A percentile compares a stretch with the other conserved stretches of the same genome.
Conservation (phyloP, 2,797 vertebrate species). For the Xerus rutilus region DNA sequence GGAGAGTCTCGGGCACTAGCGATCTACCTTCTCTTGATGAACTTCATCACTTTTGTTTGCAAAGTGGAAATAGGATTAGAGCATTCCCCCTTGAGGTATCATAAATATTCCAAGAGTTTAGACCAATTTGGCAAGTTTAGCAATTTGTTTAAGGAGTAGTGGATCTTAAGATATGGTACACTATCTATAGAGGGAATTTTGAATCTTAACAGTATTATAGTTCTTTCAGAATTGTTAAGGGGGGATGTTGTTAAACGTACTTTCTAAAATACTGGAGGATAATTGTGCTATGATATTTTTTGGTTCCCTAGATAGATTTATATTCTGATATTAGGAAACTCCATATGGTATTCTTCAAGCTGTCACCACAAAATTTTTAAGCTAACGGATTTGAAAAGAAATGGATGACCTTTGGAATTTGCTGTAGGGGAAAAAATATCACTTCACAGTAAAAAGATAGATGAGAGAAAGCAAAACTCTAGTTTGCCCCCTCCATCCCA, state of each 20-base stretch:
- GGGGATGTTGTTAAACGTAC: constrained; percentile 6
- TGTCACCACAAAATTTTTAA: constrained; percentile 36
- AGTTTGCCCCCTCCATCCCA: background rate
- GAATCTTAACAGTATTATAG: background rate
- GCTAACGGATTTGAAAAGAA: constrained; percentile 45
- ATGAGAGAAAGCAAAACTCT: constrained; percentile 68
- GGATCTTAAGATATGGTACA: background rate
- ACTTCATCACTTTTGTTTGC: constrained; percentile 22
- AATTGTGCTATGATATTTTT: background rate
- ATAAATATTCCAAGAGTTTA: background rate
- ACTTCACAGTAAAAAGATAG: constrained; percentile 36
- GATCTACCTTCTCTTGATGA: background rate
- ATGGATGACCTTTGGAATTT: constrained; percentile 20
- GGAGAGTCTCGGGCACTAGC: background rate
- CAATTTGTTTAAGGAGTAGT: background rate
- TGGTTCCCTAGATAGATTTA: background rate
- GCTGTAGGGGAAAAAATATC: background rate
- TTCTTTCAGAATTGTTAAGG: constrained; percentile 20
- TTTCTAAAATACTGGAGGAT: constrained; percentile 42
- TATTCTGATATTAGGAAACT: background rate
- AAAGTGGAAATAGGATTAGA: background rate
- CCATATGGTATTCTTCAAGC: background rate
- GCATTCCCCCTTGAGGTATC: fast-evolving
- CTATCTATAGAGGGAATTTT: background rate
- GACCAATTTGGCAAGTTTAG: background rate